Evolutionary conservation across 2,888 invertebrate genomes (phyloP).

Genomic region (Yponomeuta plumbellus): DNA sequence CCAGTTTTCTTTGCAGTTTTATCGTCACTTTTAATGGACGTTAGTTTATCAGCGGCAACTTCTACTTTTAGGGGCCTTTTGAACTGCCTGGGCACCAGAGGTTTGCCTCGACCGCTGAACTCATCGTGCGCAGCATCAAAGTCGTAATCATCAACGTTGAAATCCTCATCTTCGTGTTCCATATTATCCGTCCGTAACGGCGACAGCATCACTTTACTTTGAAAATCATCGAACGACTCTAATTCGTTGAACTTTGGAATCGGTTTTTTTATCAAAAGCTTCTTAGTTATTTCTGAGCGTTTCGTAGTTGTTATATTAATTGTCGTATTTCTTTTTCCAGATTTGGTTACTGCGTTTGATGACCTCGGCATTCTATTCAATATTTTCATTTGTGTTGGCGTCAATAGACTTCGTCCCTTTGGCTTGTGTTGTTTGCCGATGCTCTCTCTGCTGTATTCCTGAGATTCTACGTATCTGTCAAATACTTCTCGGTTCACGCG

Average conservation of each 20-base stretch:
- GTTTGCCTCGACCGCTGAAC: conserved; percentile 49
- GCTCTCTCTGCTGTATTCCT: background rate
- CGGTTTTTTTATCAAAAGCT: conserved; percentile 46
- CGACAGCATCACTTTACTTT: conserved; percentile 36
- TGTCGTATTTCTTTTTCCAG: background rate
- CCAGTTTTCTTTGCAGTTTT: background rate
- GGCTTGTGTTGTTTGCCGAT: background rate
- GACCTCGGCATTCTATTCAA: background rate
- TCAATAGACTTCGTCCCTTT: background rate
- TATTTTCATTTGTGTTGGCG: background rate
- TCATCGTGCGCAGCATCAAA: conserved; percentile 64
- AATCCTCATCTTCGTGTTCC: conserved; percentile 63
- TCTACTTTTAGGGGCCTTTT: conserved; percentile 22
- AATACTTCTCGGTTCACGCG: background rate
- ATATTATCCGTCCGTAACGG: conserved; percentile 36
- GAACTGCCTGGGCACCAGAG: conserved; percentile 41
- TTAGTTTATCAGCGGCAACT: background rate
- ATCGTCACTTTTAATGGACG: background rate
- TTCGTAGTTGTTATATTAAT: background rate
- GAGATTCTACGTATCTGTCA: background rate
- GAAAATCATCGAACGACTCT: conserved; percentile 48
- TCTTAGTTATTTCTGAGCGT: background rate
- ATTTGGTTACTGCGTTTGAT: background rate
- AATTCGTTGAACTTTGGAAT: conserved; percentile 54
- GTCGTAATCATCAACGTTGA: conserved; percentile 59